phyloP scores from a whole-genome alignment of 1,140 invertebrate species.

The Drosophila micromelanica region DNA sequence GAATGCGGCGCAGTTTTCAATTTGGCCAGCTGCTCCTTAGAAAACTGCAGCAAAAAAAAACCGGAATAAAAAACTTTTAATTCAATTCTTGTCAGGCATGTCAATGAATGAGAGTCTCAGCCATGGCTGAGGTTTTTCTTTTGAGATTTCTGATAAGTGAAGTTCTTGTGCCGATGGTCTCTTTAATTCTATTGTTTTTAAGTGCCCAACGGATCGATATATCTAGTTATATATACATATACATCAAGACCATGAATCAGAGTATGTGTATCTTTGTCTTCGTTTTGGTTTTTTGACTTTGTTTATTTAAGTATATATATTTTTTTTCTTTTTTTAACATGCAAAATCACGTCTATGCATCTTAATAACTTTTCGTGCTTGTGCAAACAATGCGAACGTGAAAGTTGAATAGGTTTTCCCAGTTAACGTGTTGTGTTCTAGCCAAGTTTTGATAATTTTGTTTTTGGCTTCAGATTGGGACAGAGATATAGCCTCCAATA shows the following conservation, averaged over 20 bases:
- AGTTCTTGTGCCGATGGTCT: too few relatives aligned
- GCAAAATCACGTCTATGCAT: conserved; percentile 78
- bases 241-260: not conserved
- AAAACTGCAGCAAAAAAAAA: conserved; percentile 9
- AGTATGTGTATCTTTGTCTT: conserved; percentile 10
- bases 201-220: conserved; percentile 33
- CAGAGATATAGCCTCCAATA: conserved; percentile 11
- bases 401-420: conserved; percentile 74
- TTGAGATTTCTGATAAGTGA: not conserved
- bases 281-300: not conserved
- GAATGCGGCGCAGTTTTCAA: conserved; percentile 20
- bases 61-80: conserved; percentile 59
- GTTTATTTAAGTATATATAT: not conserved
- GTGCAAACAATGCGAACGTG: conserved; percentile 77
- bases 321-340: conserved; percentile 59
- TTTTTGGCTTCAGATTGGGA: conserved; percentile 3
- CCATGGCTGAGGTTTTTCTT: not conserved
- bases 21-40: conserved; percentile 37
- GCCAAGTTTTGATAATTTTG: conserved; percentile 12
- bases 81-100: conserved; percentile 77
- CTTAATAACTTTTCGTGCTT: conserved; percentile 80
- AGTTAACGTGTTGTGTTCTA: conserved; percentile 48
- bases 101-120: conserved; percentile 53
- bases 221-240: not conserved
- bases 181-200: conserved; percentile 52